A percentile compares a stretch with the other conserved stretches of the same genome.
Conservation (phyloP, 2,113 vertebrate genomes). For the Crypturellus undulatus region DNA sequence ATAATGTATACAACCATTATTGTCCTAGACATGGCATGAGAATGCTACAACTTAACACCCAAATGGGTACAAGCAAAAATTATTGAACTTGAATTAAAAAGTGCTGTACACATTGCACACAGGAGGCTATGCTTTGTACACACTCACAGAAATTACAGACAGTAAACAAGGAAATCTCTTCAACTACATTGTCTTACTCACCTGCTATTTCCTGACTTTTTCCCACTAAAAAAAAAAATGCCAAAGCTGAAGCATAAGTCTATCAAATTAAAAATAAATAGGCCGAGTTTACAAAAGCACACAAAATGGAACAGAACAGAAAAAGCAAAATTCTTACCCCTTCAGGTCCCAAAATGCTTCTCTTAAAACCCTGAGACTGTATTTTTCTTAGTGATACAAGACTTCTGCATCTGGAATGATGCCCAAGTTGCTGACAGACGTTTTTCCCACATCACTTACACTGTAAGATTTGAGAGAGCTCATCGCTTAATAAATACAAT, state of each 20-base stretch:
- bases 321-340: background rate
- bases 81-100: background rate
- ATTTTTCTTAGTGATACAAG: slow-evolving; percentile 30
- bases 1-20: background rate
- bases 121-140: background rate
- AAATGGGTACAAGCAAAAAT: background rate
- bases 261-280: background rate
- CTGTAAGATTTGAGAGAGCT: background rate
- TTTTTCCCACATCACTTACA: slow-evolving; percentile 12
- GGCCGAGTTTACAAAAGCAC: background rate
- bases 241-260: too few species aligned
- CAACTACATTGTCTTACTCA: too few species aligned
- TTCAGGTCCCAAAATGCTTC: background rate
- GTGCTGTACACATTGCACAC: too few species aligned
- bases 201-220: background rate
- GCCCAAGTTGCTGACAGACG: slow-evolving; percentile 6
- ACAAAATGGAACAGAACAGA: too few species aligned
- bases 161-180: background rate
- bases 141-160: background rate
- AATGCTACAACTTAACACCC: background rate
- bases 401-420: slow-evolving; percentile 38
- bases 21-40: background rate
- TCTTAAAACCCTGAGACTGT: background rate
- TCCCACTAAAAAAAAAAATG: too few species aligned
- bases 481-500: background rate